Evolutionary conservation across 2,797 vertebrate species (phyloP).

Genomic region (Prunella strophiata): DNA sequence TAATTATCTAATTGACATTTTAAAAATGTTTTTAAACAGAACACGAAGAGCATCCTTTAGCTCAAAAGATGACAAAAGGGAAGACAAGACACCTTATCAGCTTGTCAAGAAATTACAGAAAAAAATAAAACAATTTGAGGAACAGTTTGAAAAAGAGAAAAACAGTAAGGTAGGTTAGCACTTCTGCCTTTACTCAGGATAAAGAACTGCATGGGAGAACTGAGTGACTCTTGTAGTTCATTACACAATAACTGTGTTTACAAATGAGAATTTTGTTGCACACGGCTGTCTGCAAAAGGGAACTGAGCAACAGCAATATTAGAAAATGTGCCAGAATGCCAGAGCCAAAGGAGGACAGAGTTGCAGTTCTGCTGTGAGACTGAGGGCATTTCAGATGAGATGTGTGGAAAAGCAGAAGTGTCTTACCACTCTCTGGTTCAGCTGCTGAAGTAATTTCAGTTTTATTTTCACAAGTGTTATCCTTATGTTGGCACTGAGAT

Average conservation of each 20-base stretch:
- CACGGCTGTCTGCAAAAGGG: background rate
- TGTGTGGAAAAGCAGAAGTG: background rate
- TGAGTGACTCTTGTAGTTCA: background rate
- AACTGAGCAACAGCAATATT: background rate
- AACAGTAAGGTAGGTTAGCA: conserved; percentile 87
- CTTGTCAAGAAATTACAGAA: conserved; percentile 97
- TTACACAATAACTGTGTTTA: background rate
- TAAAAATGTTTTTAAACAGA: conserved; percentile 70
- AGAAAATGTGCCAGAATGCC: background rate
- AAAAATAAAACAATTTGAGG: conserved; percentile 97
- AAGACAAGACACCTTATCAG: conserved; percentile 90
- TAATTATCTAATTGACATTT: background rate
- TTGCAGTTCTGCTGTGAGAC: background rate
- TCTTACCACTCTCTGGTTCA: background rate
- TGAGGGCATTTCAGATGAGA: background rate
- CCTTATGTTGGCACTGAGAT: background rate
- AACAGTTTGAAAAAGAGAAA: conserved; percentile 96
- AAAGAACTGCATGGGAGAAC: background rate
- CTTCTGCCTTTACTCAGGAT: background rate
- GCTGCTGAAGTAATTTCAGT: background rate
- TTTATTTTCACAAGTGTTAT: background rate
- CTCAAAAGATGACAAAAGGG: conserved; percentile 90
- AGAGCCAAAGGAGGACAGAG: background rate
- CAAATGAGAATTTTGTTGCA: background rate
- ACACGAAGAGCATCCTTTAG: conserved; percentile 90